Percentiles rank a stretch among this genome's conserved stretches.
Evolutionary conservation across 2,797 vertebrate species (phyloP).

Genomic region (Lemur catta): DNA sequence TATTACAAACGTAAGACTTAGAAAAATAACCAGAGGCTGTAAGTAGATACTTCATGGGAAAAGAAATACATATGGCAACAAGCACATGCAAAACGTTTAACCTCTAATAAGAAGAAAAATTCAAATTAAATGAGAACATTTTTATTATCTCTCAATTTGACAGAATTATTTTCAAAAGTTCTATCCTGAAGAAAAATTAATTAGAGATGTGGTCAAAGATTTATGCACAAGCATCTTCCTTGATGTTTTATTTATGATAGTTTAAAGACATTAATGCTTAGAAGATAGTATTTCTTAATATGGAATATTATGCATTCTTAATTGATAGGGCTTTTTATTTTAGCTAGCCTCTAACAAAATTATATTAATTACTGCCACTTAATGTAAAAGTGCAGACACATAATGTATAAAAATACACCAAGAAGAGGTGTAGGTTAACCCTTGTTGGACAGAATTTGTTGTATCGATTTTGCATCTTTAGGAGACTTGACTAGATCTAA

Average conservation of each 20-base stretch:
- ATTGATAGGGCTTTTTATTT: slow-evolving; percentile 49
- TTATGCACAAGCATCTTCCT: slow-evolving; percentile 31
- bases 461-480: background rate
- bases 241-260: slow-evolving; percentile 58
- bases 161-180: slow-evolving; percentile 47
- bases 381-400: slow-evolving; percentile 13
- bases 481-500: background rate
- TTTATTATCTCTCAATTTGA: slow-evolving; percentile 52
- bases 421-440: background rate
- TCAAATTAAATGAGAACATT: slow-evolving; percentile 42
- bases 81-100: background rate
- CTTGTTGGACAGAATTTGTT: background rate
- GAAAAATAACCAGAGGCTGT: slow-evolving; percentile 36
- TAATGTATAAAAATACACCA: slow-evolving; percentile 11
- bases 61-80: background rate
- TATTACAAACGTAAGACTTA: slow-evolving; percentile 13
- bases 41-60: slow-evolving; percentile 40
- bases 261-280: slow-evolving; percentile 43
- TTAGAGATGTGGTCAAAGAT: slow-evolving; percentile 43
- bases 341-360: slow-evolving; percentile 33
- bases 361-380: slow-evolving; percentile 34
- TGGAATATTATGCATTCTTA: slow-evolving; percentile 48
- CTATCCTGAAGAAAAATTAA: slow-evolving; percentile 40
- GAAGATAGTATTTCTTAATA: slow-evolving; percentile 32
- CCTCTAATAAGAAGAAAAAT: slow-evolving; percentile 40